These are phyloP conservation scores for Cartodere bifasciata DNA, from an alignment of 2,888 invertebrate species.

Conservation along the genomic window DNA sequence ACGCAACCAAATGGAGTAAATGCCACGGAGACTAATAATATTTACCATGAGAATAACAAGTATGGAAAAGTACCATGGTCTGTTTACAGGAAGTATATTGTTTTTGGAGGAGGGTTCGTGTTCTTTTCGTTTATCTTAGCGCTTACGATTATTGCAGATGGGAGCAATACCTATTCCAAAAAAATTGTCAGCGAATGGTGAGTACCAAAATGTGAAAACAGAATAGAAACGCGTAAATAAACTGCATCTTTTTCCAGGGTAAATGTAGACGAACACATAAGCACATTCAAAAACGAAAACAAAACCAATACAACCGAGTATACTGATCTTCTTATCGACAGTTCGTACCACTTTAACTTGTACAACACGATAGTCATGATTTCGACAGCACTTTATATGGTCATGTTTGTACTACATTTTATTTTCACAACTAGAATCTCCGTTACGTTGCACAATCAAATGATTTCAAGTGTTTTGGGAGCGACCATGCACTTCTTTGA, in stretches of 20 bases:
- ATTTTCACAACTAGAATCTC: slow-evolving; percentile 10
- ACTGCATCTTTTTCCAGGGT: slow-evolving; percentile 8
- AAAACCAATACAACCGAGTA: slow-evolving; percentile 7
- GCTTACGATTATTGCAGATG: slow-evolving; percentile 3
- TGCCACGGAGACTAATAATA: slow-evolving; percentile 2
- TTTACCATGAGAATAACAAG: slow-evolving; percentile 10
- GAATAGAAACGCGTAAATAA: background rate
- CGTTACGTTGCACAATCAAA: slow-evolving; percentile 9
- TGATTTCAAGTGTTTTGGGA: slow-evolving; percentile 8
- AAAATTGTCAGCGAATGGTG: slow-evolving; percentile 10
- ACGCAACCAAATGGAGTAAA: too few species aligned
- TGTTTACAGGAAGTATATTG: slow-evolving; percentile 10
- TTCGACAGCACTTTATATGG: slow-evolving; percentile 6
- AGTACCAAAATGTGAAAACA: slow-evolving; percentile 3
- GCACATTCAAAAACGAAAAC: slow-evolving; percentile 2
- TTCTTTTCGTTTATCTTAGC: slow-evolving; percentile 8
- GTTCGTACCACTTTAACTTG: slow-evolving; percentile 5
- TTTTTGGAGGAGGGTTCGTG: slow-evolving; percentile 7
- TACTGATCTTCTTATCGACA: slow-evolving; percentile 4
- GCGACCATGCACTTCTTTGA: slow-evolving; percentile 12
- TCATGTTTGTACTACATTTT: slow-evolving; percentile 7
- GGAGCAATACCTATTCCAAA: slow-evolving; percentile 7
- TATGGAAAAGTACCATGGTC: slow-evolving; percentile 7
- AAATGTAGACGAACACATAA: slow-evolving; percentile 10
- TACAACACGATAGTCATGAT: slow-evolving; percentile 9